A percentile compares a stretch with the other conserved stretches of the same genome.
Evolutionary conservation across 2,797 vertebrate genomes (phyloP).

Genomic region (Gambusia yucatana): DNA sequence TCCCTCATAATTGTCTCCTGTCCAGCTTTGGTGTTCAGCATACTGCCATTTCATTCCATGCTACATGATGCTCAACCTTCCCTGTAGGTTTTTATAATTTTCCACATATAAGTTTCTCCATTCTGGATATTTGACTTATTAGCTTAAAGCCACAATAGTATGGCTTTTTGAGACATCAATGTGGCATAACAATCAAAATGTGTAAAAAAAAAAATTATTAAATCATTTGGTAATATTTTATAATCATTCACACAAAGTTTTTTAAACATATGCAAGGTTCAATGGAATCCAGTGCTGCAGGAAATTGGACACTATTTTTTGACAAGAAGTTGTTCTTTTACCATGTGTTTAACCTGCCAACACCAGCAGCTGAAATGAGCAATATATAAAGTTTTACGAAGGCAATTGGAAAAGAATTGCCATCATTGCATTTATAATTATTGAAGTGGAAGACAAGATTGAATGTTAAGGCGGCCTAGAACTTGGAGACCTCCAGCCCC

Average conservation of each 20-base stretch:
- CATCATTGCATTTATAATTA: conserved; percentile 69
- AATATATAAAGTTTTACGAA: conserved; percentile 71
- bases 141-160: neutral
- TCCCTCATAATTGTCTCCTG: conserved; percentile 66
- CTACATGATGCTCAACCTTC: conserved; percentile 14
- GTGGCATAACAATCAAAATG: neutral
- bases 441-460: conserved; percentile 67
- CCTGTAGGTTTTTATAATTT: conserved; percentile 14
- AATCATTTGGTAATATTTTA: conserved; percentile 14
- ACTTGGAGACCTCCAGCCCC: conserved; percentile 47
- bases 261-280: conserved; percentile 9
- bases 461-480: conserved; percentile 67
- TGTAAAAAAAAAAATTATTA: conserved; percentile 16
- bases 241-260: conserved; percentile 27
- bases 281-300: conserved; percentile 31
- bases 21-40: conserved; percentile 45
- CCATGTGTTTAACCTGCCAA: conserved; percentile 34
- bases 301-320: conserved; percentile 41
- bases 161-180: neutral
- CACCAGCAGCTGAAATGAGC: conserved; percentile 56
- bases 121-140: neutral
- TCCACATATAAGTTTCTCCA: neutral
- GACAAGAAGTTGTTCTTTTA: conserved; percentile 25
- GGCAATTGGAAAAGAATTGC: conserved; percentile 70
- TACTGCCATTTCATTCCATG: conserved; percentile 29